A percentile compares a stretch with the other conserved stretches of the same genome.
Conservation (phyloP, 2,888 invertebrate genomes). For the Podotricha telesiphe region DNA sequence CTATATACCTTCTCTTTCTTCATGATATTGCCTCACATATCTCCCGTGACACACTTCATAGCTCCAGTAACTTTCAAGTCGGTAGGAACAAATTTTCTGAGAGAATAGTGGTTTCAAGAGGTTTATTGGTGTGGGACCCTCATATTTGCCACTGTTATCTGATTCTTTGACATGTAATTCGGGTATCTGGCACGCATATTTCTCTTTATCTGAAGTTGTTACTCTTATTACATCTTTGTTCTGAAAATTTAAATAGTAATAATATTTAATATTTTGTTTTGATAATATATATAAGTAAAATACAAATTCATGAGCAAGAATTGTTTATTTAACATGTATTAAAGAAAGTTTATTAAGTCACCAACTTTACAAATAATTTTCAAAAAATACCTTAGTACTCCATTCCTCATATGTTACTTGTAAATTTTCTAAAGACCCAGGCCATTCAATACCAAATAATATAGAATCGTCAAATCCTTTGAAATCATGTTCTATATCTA, state of each 20-base stretch:
- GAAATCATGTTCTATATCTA: conserved; percentile 83
- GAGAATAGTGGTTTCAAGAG: conserved; percentile 90
- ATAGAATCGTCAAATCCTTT: conserved; percentile 93
- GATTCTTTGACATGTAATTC: conserved; percentile 82
- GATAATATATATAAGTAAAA: no score
- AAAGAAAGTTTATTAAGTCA: not conserved
- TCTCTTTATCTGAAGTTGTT: conserved; percentile 90
- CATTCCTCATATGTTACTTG: conserved; percentile 60
- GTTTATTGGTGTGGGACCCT: conserved; percentile 90
- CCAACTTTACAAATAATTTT: not conserved
- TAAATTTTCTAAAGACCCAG: conserved; percentile 71
- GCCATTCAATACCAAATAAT: conserved; percentile 91
- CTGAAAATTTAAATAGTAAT: conserved; percentile 46
- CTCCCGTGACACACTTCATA: conserved; percentile 98
- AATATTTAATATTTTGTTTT: no score
- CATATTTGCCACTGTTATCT: conserved; percentile 84
- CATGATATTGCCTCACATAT: conserved; percentile 96
- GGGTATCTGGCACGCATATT: conserved; percentile 92
- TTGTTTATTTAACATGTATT: not conserved
- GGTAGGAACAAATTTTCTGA: conserved; percentile 92
- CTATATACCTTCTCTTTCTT: conserved; percentile 90
- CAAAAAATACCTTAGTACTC: conserved; percentile 55
- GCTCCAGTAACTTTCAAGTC: conserved; percentile 96
- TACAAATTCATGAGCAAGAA: no score
- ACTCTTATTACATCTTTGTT: conserved; percentile 86